Evolutionary conservation across 2,113 vertebrate species (phyloP).

Genomic region (Chauna torquata): DNA sequence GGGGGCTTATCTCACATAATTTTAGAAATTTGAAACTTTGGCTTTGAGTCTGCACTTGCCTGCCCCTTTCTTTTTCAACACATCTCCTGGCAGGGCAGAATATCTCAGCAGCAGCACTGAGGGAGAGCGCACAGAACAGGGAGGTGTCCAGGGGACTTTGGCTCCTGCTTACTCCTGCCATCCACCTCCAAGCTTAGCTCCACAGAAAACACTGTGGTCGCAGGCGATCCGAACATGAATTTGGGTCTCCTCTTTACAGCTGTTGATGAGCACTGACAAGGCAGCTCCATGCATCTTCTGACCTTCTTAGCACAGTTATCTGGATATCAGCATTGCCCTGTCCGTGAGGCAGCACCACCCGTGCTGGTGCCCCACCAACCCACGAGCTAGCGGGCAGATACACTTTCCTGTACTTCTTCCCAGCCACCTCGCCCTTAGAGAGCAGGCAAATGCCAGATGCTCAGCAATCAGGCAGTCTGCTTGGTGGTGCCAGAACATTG

Average conservation of each 20-base stretch:
- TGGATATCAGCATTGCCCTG: background rate
- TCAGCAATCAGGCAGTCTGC: background rate
- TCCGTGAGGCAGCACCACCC: background rate
- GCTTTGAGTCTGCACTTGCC: background rate
- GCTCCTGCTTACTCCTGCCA: background rate
- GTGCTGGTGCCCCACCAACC: background rate
- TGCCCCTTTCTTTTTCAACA: background rate
- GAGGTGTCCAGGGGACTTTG: background rate
- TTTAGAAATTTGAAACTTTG: background rate
- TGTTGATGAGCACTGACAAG: background rate
- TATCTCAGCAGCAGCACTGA: background rate
- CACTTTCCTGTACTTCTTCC: background rate
- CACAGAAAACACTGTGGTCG: background rate
- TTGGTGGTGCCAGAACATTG: background rate
- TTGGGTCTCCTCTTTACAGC: background rate
- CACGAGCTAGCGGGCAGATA: background rate
- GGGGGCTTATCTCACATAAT: background rate
- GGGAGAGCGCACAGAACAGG: background rate
- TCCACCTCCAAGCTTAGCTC: background rate
- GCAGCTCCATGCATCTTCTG: background rate
- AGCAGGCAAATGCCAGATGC: background rate
- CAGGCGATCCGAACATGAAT: background rate
- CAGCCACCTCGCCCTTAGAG: background rate
- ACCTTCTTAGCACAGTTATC: background rate
- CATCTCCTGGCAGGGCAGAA: background rate